Conservation (phyloP, 2,113 vertebrate genomes). For the Plecturocebus donacophilus region DNA sequence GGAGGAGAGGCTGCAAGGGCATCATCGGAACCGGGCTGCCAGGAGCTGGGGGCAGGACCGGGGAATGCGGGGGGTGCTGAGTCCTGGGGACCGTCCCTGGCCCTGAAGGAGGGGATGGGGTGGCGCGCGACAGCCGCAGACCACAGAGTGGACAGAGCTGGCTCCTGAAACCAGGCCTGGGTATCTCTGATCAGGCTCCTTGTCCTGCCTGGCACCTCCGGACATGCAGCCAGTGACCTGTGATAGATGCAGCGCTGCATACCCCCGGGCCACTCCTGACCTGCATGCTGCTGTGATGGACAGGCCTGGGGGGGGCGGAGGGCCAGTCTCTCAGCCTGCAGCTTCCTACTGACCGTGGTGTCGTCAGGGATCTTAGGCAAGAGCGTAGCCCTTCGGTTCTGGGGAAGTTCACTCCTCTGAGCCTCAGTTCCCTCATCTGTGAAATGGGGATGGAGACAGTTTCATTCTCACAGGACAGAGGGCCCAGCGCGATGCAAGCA, state of each 20-base stretch:
- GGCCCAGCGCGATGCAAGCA: rapidly evolving
- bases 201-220: not conserved
- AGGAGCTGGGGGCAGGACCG: rapidly evolving
- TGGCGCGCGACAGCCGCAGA: rapidly evolving
- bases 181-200: not conserved
- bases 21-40: rapidly evolving
- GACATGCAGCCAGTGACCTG: constrained; percentile 23
- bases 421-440: not conserved
- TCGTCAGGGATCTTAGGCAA: not conserved
- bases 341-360: not conserved
- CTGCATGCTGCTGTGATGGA: not conserved
- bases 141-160: not conserved
- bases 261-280: not conserved
- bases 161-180: not conserved
- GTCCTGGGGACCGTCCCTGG: not conserved
- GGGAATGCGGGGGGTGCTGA: rapidly evolving
- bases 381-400: rapidly evolving
- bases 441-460: not conserved
- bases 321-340: not conserved
- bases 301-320: not conserved
- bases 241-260: not conserved
- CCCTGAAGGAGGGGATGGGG: not conserved
- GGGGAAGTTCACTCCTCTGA: rapidly evolving
- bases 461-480: rapidly evolving
- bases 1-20: not conserved